Conservation (phyloP, 2,113 vertebrate species). For the Phoxinus phoxinus region DNA sequence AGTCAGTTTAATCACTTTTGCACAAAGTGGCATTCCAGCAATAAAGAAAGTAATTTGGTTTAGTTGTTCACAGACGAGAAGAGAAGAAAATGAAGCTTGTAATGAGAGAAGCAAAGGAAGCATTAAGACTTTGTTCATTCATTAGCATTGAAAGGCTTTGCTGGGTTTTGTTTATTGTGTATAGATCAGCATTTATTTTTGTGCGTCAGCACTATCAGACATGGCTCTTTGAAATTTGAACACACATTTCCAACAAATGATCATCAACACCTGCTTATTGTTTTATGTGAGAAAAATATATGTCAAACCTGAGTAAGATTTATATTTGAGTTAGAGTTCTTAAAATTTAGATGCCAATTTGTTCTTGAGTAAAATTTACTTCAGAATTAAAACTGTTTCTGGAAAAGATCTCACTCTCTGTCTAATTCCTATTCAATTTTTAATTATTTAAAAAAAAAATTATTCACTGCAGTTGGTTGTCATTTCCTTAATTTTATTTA, state of each 20-base stretch:
- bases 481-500: neutral
- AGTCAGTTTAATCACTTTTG: neutral
- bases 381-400: neutral
- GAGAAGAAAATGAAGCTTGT: neutral
- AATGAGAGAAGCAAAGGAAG: neutral
- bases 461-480: neutral
- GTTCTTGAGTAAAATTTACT: neutral
- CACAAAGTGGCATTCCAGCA: neutral
- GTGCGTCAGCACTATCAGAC: neutral
- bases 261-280: neutral
- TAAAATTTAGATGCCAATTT: neutral
- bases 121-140: conserved; percentile 19
- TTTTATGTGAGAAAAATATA: conserved; percentile 4
- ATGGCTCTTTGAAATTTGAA: neutral
- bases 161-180: conserved; percentile 35
- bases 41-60: neutral
- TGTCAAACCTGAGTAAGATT: neutral
- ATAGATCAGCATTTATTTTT: neutral
- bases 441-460: no score
- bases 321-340: neutral
- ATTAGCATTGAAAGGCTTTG: conserved; percentile 50
- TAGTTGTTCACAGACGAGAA: neutral
- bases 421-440: neutral
- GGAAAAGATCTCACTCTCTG: neutral
- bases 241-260: neutral